phyloP scores from a whole-genome alignment of 92 coral and sea anemone species.

The Plumapathes pennacea region DNA sequence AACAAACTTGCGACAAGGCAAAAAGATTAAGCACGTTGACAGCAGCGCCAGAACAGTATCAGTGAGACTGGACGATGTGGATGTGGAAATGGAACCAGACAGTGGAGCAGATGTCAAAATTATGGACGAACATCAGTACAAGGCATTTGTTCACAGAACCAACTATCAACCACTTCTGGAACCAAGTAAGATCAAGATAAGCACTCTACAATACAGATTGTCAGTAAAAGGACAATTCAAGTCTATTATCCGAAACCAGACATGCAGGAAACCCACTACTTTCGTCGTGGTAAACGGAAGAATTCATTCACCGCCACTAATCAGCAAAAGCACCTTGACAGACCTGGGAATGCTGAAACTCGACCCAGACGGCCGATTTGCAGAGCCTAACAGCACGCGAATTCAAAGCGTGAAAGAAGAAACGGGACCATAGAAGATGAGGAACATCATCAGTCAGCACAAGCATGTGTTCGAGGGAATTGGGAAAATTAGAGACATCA shows the following conservation, averaged over 20 bases:
- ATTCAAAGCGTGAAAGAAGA: no score
- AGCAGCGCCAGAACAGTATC: constrained; percentile 9
- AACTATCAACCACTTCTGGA: constrained; percentile 1
- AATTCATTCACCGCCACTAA: constrained; percentile 53
- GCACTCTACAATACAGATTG: constrained; percentile 34
- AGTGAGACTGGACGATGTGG: constrained; percentile 29
- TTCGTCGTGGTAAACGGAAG: no score
- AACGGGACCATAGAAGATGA: no score
- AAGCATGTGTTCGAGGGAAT: constrained; percentile 45
- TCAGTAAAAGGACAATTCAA: no score
- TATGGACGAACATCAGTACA: constrained; percentile 32
- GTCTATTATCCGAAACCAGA: no score
- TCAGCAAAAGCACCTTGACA: constrained; percentile 36
- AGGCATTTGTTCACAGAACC: constrained; percentile 7
- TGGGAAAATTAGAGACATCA: constrained; percentile 42
- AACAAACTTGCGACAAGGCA: no score
- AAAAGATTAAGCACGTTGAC: no score
- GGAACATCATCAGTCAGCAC: no score
- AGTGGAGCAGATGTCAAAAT: constrained; percentile 35
- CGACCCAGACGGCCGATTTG: constrained; percentile 28
- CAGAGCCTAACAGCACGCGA: constrained; percentile 15
- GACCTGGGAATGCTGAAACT: constrained; percentile 51
- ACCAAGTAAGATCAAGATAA: constrained; percentile 20
- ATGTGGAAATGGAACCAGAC: constrained; percentile 26
- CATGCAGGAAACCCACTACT: no score